phyloP scores from a whole-genome alignment of 2,113 vertebrate species.

The Irena cyanogastra region DNA sequence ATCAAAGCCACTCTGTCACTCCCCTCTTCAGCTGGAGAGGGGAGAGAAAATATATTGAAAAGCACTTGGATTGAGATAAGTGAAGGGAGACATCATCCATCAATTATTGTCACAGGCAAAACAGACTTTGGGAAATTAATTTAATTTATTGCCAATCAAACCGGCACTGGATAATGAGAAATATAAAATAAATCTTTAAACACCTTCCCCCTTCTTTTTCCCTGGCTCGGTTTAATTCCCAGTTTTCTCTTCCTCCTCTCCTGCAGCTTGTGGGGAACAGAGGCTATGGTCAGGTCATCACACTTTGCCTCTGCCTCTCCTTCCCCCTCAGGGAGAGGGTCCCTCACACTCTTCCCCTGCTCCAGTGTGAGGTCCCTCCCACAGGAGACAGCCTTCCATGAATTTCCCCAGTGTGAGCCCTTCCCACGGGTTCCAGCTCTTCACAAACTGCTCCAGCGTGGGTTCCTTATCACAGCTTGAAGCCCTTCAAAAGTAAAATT shows the following conservation, averaged over 20 bases:
- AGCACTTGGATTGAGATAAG: background rate
- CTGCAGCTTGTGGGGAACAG: background rate
- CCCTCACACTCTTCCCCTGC: background rate
- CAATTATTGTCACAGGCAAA: background rate
- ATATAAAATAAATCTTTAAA: background rate
- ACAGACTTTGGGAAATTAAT: background rate
- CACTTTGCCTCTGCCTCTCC: background rate
- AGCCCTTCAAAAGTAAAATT: background rate
- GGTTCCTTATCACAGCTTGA: rapidly evolving
- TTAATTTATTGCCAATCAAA: background rate
- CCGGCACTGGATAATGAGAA: background rate
- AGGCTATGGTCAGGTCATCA: background rate
- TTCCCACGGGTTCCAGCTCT: background rate
- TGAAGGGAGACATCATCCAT: background rate
- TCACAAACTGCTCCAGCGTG: rapidly evolving
- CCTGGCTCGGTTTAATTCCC: background rate
- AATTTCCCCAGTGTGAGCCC: background rate
- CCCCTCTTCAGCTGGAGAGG: background rate
- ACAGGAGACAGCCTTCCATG: background rate
- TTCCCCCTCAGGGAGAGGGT: background rate
- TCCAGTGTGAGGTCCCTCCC: rapidly evolving
- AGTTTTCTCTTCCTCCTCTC: background rate
- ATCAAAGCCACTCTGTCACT: background rate
- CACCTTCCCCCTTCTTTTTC: background rate
- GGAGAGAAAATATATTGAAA: background rate